Conservation (phyloP, 2,113 vertebrate genomes). For the Rhipidura dahli region DNA sequence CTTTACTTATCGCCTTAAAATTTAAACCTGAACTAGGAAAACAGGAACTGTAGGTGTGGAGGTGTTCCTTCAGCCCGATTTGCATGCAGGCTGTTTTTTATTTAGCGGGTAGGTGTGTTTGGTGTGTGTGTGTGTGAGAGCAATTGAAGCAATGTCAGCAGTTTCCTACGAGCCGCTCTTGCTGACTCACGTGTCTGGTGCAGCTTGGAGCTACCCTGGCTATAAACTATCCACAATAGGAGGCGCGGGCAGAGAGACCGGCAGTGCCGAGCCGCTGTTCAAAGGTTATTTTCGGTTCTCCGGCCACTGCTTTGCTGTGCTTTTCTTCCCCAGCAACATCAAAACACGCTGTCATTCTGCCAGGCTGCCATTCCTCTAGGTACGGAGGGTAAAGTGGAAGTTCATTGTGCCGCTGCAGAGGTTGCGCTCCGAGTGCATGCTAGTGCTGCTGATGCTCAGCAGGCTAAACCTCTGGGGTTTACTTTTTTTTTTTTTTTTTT, state of each 20-base stretch:
- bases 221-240: conserved; percentile 55
- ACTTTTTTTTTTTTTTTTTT: too few relatives aligned
- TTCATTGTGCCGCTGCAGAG: background rate
- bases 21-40: conserved; percentile 56
- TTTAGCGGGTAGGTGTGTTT: conserved; percentile 72
- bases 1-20: conserved; percentile 20
- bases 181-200: conserved; percentile 80
- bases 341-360: background rate
- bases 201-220: conserved; percentile 59
- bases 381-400: background rate
- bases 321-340: conserved; percentile 23
- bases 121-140: conserved; percentile 50
- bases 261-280: background rate
- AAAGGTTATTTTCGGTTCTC: conserved; percentile 63
- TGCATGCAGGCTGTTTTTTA: conserved; percentile 70
- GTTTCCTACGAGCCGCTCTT: conserved; percentile 70
- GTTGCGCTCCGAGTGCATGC: background rate
- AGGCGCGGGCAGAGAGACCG: conserved; percentile 14
- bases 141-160: conserved; percentile 77
- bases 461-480: background rate
- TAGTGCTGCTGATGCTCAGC: background rate
- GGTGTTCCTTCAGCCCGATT: conserved; percentile 57
- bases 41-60: conserved; percentile 67
- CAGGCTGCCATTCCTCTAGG: background rate
- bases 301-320: conserved; percentile 27